These are phyloP conservation scores for Odontocerum albicorne DNA, from an alignment of 2,888 invertebrate species.

Conservation along the genomic window DNA sequence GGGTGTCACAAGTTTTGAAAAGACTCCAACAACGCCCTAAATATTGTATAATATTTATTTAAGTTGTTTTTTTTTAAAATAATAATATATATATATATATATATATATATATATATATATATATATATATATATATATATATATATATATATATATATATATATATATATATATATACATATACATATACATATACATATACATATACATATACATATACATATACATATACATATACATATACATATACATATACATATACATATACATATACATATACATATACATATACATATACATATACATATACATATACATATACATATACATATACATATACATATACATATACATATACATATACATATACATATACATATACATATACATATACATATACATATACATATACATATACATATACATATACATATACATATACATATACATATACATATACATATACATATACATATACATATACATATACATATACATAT, in stretches of 20 bases:
- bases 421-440: not conserved
- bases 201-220: not conserved
- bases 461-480: not conserved
- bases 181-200: not conserved
- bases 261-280: not conserved
- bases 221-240: not conserved
- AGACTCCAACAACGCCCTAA: too few species aligned
- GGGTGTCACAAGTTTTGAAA: too few species aligned
- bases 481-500: not conserved
- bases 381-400: not conserved
- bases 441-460: not conserved
- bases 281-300: not conserved
- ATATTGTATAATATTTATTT: too few species aligned
- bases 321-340: not conserved
- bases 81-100: too few species aligned
- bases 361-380: not conserved
- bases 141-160: not conserved
- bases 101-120: too few species aligned
- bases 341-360: not conserved
- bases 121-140: not conserved
- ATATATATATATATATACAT: not conserved
- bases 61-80: too few species aligned
- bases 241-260: not conserved
- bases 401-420: not conserved
- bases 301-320: not conserved